phyloP scores from a whole-genome alignment of 2,113 vertebrate genomes.

The Recurvirostra avosetta region DNA sequence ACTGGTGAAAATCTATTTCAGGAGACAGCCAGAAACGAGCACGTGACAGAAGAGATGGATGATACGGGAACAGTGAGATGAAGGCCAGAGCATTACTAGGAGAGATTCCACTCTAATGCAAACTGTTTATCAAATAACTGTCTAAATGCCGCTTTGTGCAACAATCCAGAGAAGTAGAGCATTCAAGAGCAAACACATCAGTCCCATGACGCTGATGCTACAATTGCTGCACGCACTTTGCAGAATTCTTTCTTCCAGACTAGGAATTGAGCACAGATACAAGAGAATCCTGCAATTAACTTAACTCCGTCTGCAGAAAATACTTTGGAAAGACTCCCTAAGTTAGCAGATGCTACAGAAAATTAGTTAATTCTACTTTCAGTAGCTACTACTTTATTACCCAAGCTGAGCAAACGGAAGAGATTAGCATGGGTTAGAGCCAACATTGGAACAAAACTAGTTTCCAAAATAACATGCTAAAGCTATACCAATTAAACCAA shows the following conservation, averaged over 20 bases:
- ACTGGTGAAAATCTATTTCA: neutral
- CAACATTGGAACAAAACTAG: neutral
- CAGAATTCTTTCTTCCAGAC: neutral
- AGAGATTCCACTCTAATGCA: neutral
- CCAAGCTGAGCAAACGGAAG: neutral
- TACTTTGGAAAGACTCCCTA: neutral
- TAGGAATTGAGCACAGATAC: neutral
- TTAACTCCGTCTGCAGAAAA: neutral
- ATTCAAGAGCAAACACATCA: neutral
- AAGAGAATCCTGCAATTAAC: neutral
- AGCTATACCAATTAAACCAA: neutral
- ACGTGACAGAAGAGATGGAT: neutral
- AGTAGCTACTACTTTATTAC: neutral
- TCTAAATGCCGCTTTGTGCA: neutral
- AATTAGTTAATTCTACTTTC: neutral
- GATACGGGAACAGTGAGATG: neutral
- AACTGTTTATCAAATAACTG: neutral
- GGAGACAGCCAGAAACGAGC: neutral
- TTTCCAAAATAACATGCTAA: neutral
- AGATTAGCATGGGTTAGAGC: neutral
- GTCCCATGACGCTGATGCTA: neutral
- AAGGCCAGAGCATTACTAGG: neutral
- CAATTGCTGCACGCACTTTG: neutral
- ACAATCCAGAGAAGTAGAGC: neutral
- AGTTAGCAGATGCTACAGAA: neutral